Conservation (phyloP, 2,113 vertebrate genomes). For the Austrofundulus limnaeus region DNA sequence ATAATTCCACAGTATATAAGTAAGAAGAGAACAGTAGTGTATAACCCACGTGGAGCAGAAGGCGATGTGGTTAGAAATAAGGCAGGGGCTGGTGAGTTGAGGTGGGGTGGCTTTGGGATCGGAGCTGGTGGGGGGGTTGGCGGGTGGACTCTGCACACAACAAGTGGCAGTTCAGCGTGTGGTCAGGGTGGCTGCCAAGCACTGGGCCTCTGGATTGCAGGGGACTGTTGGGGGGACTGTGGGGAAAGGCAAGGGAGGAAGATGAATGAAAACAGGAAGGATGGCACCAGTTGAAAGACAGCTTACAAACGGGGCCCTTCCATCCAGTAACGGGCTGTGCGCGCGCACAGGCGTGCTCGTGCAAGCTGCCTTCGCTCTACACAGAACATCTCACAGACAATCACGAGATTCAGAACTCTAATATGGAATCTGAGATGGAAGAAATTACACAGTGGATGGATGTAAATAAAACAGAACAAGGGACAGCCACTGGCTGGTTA, state of each 20-base stretch:
- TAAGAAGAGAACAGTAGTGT: constrained; percentile 62
- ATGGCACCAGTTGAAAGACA: constrained; percentile 81
- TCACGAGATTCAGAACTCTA: constrained; percentile 39
- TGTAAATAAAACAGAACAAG: constrained; percentile 40
- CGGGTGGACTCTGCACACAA: constrained; percentile 60
- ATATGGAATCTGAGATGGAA: constrained; percentile 55
- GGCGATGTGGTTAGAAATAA: constrained; percentile 67
- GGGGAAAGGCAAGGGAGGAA: constrained; percentile 61
- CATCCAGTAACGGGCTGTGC: constrained; percentile 47
- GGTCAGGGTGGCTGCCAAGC: constrained; percentile 78
- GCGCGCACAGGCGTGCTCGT: background rate
- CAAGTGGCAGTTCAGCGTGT: constrained; percentile 81
- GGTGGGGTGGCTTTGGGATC: constrained; percentile 56
- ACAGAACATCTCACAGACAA: constrained; percentile 49
- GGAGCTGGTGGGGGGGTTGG: constrained; percentile 35
- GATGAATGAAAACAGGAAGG: constrained; percentile 81
- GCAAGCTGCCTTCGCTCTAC: constrained; percentile 23
- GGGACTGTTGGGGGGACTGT: constrained; percentile 67
- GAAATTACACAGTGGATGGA: constrained; percentile 36
- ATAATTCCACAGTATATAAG: constrained; percentile 59
- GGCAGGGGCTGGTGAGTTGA: constrained; percentile 59
- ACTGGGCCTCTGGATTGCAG: constrained; percentile 75
- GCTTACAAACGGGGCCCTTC: constrained; percentile 57
- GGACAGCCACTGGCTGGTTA: constrained; percentile 41
- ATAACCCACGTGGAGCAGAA: constrained; percentile 50